A percentile compares a stretch with the other conserved stretches of the same genome.
These are phyloP conservation scores for Helleia helle DNA, from an alignment of 2,888 invertebrate genomes.

Conservation along the genomic window DNA sequence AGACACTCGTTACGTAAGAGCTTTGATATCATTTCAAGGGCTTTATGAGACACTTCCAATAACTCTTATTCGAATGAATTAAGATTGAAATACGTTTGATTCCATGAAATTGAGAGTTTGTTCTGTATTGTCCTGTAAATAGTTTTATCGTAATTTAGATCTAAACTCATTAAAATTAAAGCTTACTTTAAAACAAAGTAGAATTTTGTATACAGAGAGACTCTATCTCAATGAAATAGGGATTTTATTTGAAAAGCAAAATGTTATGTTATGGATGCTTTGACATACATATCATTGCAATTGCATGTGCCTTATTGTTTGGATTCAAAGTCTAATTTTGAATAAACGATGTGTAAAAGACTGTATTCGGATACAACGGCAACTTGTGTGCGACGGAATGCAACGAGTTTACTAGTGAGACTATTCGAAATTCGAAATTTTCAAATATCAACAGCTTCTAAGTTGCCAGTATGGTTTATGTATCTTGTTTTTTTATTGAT, in stretches of 20 bases:
- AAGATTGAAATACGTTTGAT: neutral
- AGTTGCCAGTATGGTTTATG: neutral
- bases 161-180: neutral
- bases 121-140: neutral
- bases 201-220: neutral
- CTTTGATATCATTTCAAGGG: neutral
- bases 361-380: constrained; percentile 31
- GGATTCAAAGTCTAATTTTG: constrained; percentile 12
- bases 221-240: neutral
- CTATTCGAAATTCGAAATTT: constrained; percentile 6
- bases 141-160: neutral
- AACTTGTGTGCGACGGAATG: constrained; percentile 62
- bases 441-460: neutral
- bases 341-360: neutral
- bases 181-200: neutral
- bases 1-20: constrained; percentile 4
- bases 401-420: constrained; percentile 32
- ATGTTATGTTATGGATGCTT: too few species aligned
- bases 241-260: neutral
- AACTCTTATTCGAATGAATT: neutral
- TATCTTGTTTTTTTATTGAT: too few species aligned
- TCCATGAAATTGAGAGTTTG: neutral
- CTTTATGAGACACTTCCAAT: neutral
- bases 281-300: too few species aligned
- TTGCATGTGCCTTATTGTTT: too few species aligned